phyloP scores from a whole-genome alignment of 1,140 invertebrate species.

The Samia ricini region DNA sequence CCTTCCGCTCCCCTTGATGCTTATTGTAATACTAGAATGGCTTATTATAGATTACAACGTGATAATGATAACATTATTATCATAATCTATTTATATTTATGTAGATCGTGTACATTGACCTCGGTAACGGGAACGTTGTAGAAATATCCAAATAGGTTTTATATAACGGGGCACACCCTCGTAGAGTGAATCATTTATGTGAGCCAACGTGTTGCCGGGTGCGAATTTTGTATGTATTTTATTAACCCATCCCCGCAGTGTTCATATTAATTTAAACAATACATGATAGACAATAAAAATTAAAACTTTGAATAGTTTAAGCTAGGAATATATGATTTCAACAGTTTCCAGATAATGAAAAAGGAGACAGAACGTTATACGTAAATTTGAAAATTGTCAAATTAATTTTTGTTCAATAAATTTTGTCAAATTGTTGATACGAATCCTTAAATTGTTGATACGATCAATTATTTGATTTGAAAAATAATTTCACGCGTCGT shows the following conservation, averaged over 20 bases:
- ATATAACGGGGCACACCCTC: slow-evolving; percentile 16
- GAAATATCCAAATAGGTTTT: slow-evolving; percentile 30
- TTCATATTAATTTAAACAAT: neutral
- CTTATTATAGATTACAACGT: neutral
- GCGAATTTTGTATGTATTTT: neutral
- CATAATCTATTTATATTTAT: slow-evolving; percentile 2
- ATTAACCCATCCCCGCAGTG: neutral
- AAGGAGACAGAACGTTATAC: too few relatives aligned
- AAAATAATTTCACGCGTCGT: too few relatives aligned
- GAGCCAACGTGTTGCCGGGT: neutral
- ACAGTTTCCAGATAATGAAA: too few relatives aligned
- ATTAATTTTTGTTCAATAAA: too few relatives aligned
- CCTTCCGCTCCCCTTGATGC: too few relatives aligned
- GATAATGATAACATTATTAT: neutral
- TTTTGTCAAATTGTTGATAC: too few relatives aligned
- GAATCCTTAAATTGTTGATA: too few relatives aligned
- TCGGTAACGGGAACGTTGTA: slow-evolving; percentile 29
- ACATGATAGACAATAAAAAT: neutral
- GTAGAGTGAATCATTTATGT: slow-evolving; percentile 5
- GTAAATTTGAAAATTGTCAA: too few relatives aligned
- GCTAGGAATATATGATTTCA: too few relatives aligned
- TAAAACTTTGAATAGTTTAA: too few relatives aligned
- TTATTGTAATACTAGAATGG: too few relatives aligned
- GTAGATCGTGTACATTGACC: slow-evolving; percentile 27
- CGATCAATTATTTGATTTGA: too few relatives aligned